These are phyloP conservation scores for Sebastes cheni DNA, from an alignment of 2,797 vertebrate species.

Conservation along the genomic window DNA sequence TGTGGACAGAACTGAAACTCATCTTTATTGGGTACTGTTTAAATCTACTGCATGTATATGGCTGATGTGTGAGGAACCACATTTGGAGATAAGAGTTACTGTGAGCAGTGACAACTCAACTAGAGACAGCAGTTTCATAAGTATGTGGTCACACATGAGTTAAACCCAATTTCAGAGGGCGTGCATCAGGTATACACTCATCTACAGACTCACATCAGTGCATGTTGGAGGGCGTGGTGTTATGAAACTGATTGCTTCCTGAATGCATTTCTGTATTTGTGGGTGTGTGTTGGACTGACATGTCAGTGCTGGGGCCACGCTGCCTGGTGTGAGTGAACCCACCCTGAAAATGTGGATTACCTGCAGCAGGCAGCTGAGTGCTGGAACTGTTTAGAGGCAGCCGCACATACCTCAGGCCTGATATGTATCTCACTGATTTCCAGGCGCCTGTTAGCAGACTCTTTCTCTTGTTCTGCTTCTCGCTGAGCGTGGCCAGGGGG, in stretches of 20 bases:
- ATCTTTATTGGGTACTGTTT: not conserved
- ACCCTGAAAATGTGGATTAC: conserved; percentile 34
- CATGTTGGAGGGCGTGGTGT: conserved; percentile 23
- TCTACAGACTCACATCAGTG: not conserved
- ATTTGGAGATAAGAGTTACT: not conserved
- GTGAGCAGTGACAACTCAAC: not conserved
- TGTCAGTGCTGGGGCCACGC: not conserved
- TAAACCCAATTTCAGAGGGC: not conserved
- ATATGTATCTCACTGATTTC: conserved; percentile 51
- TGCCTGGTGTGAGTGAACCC: conserved; percentile 4
- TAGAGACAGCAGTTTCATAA: not conserved
- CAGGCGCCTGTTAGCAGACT: conserved; percentile 38
- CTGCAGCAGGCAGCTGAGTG: conserved; percentile 7
- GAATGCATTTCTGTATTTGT: not conserved
- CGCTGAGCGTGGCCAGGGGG: conserved; percentile 32
- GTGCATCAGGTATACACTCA: not conserved
- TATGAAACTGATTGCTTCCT: not conserved
- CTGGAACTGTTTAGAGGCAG: conserved; percentile 17
- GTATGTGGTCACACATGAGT: not conserved
- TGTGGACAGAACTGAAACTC: not conserved
- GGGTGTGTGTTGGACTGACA: not conserved
- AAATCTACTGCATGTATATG: not conserved
- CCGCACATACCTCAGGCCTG: conserved; percentile 38
- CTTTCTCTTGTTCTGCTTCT: conserved; percentile 22
- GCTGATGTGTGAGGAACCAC: not conserved